Evolutionary conservation across 2,113 vertebrate species (phyloP).

Genomic region (Speoplatyrhinus poulsoni): DNA sequence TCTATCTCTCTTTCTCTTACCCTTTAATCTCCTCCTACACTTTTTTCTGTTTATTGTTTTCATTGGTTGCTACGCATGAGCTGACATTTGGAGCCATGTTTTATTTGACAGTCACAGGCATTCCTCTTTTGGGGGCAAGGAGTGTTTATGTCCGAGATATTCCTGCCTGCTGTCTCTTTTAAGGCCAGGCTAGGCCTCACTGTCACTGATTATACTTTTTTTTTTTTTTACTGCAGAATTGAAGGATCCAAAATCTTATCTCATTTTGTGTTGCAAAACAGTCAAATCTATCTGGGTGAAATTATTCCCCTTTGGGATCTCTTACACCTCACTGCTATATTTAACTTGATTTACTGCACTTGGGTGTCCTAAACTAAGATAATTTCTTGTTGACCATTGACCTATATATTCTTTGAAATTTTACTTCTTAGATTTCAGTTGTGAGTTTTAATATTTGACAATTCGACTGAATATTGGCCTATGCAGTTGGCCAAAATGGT

Average conservation of each 20-base stretch:
- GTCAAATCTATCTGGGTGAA: no score
- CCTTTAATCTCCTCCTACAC: neutral
- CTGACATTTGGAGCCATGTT: slow-evolving; percentile 41
- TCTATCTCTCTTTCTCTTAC: neutral
- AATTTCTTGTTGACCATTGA: no score
- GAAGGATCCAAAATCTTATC: neutral
- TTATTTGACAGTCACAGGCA: slow-evolving; percentile 51
- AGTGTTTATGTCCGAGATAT: slow-evolving; percentile 57
- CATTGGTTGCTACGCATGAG: slow-evolving; percentile 9
- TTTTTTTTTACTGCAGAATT: no score
- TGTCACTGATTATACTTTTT: neutral
- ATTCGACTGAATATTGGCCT: no score
- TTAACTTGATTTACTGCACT: no score
- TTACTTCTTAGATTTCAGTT: no score
- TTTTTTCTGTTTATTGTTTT: neutral
- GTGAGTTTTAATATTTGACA: no score
- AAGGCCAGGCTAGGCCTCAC: slow-evolving; percentile 10
- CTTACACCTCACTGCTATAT: no score
- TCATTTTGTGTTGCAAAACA: slow-evolving; percentile 7
- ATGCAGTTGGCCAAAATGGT: no score
- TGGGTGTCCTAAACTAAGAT: no score
- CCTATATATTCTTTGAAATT: no score
- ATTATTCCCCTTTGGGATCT: no score
- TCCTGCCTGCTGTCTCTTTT: slow-evolving; percentile 25
- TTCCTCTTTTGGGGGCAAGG: slow-evolving; percentile 22